Evolutionary conservation across 2,113 vertebrate species (phyloP), one percentile per base, ranked within the genome.

Genomic region (Poeciliopsis occidentalis): DNA sequence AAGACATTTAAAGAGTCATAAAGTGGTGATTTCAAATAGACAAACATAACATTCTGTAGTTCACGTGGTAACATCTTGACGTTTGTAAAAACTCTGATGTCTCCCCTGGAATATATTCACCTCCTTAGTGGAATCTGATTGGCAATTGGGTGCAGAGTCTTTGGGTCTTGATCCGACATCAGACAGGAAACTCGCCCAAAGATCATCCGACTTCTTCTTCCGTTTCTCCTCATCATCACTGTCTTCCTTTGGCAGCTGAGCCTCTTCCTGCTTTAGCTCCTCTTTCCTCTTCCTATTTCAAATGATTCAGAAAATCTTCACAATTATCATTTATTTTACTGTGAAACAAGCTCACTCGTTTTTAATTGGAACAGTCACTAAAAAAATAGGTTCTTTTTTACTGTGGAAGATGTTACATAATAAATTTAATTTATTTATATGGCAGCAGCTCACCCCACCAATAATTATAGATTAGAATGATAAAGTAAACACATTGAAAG

Each of bases 141-240:
- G 61, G 29, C 76, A 29, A 7, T 26, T 27, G 0, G 73, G 11
- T 4, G 69, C 4, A 0, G 80, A 27, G 0, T 71, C 67, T 78
- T 92, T 96, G 29, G 97, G 85, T 73, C 95, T 96, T 44, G 95
- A 89, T 30, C 97, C 96, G 10, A 99, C 97, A 0, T 99, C 97
- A 0, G 94, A 97, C 81, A 99, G 94, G 86, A 99, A 99, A 86
- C 95, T 97, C 57, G 97, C 97, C 98, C 98, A 99, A 0, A 99
- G 95, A 30, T 97, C 96, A n/a, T 99, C 98, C 2, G 96, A 96
- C 79, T 96, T 96, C 82, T 94, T 96, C 84, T 95, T 96, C 76
- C 87, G 91, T 4, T 60, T 92, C 26, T 79, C 87, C 0, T 86
- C 88, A 0, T 60, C 8, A 19, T 13, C 68, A 17, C 44, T 37